Conservation (phyloP, 2,888 invertebrate species). For the Cotesia congregata region DNA sequence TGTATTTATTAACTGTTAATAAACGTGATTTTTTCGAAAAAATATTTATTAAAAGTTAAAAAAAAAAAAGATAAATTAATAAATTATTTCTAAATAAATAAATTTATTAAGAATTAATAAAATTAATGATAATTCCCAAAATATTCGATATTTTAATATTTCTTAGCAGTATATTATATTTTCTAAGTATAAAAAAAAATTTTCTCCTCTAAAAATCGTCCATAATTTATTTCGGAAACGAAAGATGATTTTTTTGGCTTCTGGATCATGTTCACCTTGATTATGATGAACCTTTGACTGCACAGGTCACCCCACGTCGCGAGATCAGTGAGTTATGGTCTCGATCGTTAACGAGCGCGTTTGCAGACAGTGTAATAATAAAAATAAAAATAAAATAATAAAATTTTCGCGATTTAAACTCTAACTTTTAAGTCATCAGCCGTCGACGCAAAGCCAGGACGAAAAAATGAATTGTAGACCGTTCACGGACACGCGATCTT, state of each 20-base stretch:
- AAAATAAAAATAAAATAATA: neutral
- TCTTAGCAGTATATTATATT: too few species aligned
- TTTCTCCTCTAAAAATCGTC: too few species aligned
- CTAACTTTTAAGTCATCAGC: neutral
- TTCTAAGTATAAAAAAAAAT: too few species aligned
- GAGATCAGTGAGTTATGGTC: neutral
- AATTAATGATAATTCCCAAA: too few species aligned
- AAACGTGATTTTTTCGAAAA: too few species aligned
- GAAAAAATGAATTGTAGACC: conserved; percentile 5
- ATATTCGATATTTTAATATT: too few species aligned
- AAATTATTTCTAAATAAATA: too few species aligned
- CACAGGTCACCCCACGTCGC: conserved; percentile 5
- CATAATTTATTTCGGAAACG: neutral
- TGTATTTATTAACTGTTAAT: too few species aligned
- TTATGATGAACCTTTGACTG: conserved; percentile 2
- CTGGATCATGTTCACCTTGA: conserved; percentile 3
- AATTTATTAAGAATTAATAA: too few species aligned
- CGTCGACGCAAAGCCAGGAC: neutral
- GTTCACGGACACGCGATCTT: conserved; percentile 18
- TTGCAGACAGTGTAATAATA: neutral
- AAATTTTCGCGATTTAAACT: neutral
- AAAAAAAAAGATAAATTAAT: too few species aligned
- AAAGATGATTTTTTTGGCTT: neutral
- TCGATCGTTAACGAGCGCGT: neutral
- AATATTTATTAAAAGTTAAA: too few species aligned